A percentile compares a stretch with the other conserved stretches of the same genome.
phyloP scores from a whole-genome alignment of 92 coral and sea anemone species.

The Parazoanthus darwini region DNA sequence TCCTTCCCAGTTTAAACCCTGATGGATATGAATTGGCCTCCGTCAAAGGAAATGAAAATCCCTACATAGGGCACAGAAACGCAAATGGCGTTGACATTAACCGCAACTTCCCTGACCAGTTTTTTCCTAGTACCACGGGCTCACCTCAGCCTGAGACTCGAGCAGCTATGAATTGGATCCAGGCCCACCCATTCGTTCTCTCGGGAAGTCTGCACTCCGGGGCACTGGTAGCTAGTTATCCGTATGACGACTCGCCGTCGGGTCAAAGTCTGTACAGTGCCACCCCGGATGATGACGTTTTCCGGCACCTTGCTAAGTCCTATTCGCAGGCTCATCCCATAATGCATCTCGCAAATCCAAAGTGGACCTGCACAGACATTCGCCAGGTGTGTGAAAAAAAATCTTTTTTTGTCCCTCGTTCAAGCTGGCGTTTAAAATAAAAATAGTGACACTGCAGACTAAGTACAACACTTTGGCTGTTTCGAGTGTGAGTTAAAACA shows the following conservation, averaged over 20 bases:
- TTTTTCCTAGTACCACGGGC: constrained; percentile 90
- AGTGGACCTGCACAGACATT: constrained; percentile 83
- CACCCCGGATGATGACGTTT: constrained; percentile 98
- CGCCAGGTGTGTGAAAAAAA: constrained; percentile 20
- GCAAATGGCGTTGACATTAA: constrained; percentile 91
- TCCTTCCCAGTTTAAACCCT: constrained; percentile 92
- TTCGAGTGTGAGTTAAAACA: too few relatives aligned
- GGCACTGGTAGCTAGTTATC: constrained; percentile 92
- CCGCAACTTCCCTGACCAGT: constrained; percentile 98
- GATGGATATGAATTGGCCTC: constrained; percentile 96
- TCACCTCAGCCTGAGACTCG: constrained; percentile 90
- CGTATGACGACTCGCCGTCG: constrained; percentile 97
- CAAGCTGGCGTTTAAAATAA: too few relatives aligned
- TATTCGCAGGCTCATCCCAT: constrained; percentile 93
- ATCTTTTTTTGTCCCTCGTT: background rate
- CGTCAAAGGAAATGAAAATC: constrained; percentile 66
- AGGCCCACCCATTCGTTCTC: constrained; percentile 79
- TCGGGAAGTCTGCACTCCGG: constrained; percentile 96
- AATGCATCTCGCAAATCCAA: constrained; percentile 98
- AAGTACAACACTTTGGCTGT: too few relatives aligned
- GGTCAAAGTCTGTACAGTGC: constrained; percentile 98
- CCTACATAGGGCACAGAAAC: constrained; percentile 75
- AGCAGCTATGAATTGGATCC: constrained; percentile 90
- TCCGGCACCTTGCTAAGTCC: constrained; percentile 85
- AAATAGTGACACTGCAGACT: too few relatives aligned